phyloP scores from a whole-genome alignment of 2,888 invertebrate genomes.

The Abrostola triplasia region DNA sequence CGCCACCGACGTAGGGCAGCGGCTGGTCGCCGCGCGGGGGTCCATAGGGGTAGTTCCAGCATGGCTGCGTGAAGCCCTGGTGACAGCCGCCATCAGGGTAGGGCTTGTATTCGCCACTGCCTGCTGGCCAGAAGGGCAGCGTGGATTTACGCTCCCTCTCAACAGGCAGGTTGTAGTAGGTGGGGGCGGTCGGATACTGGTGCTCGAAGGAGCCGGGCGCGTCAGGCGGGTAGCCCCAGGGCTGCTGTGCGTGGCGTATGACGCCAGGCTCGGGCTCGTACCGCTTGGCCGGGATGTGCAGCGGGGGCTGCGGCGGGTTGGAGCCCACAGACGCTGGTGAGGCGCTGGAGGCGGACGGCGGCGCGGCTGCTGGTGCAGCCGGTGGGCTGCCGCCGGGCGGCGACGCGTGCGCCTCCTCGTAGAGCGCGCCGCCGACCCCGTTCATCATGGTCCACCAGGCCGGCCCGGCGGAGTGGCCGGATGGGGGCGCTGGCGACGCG shows the following conservation, averaged over 20 bases:
- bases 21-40: conserved; percentile 90
- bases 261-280: conserved; percentile 91
- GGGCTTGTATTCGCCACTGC: conserved; percentile 90
- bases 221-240: conserved; percentile 93
- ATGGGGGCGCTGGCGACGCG: conserved; percentile 93
- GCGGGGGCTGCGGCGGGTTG: conserved; percentile 92
- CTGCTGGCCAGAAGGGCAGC: conserved; percentile 91
- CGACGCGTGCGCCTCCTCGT: conserved; percentile 91
- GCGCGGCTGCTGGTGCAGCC: conserved; percentile 91
- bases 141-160: conserved; percentile 90
- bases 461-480: conserved; percentile 95
- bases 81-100: conserved; percentile 90
- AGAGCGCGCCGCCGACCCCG: conserved; percentile 92
- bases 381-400: conserved; percentile 89
- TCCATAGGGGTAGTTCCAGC: conserved; percentile 92
- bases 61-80: conserved; percentile 91
- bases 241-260: conserved; percentile 93
- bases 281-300: conserved; percentile 97
- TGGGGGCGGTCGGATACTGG: conserved; percentile 91
- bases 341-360: conserved; percentile 87
- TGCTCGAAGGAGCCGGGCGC: conserved; percentile 90
- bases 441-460: conserved; percentile 96
- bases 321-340: conserved; percentile 90
- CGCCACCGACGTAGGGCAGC: conserved; percentile 91
- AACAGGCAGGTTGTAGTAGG: conserved; percentile 92